Base-by-base conservation (phyloP, 2,888 invertebrate species). In the Limnephilus rhombicus region DNA sequence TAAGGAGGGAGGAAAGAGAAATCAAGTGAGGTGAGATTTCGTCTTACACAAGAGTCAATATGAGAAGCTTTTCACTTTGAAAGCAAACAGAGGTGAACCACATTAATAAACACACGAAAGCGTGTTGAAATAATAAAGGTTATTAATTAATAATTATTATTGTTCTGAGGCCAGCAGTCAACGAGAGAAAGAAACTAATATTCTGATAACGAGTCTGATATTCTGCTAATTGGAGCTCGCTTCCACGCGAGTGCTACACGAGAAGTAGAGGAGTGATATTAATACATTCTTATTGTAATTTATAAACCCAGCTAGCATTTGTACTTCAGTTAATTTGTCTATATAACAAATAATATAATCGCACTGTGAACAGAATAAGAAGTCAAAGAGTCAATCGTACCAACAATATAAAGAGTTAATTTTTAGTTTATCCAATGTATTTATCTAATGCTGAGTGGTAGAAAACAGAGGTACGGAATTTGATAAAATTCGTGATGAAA, bases 11-110 rank as follows among this genome's bases (percentile, higher is more conserved):
- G 89, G 91, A 93, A 93, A 91, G 91, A 92, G 91, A 93, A 93
- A 93, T 91, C 91, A 90, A 85, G 49, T 85, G 82, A 80, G 85
- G 81, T 91, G 87, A 87, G 91, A 92, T 90, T 92, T 92, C 89
- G 31, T 87, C 31, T 49, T 31, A 87, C 29, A 87, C 49, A 53
- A 87, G 49, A 87, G 68, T 87, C 87, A 87, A 87, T 68, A 91
- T 91, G 85, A 80, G 86, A 53, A 91, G 87, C 90, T 93, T 93
- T 93, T 93, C 92, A 89, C 91, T 93, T 93, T 89, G 91, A 93
- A 93, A 93, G 92, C 92, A 93, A 92, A 90, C 89, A 91, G 88
- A 93, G 34, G 5, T 31, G 87, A 87, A 87, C 87, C 29, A 87
- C 49, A 87, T 45, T 53, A 87, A 87, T n/a, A 49, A 12, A 29